Evolutionary conservation across 2,797 vertebrate species (phyloP).

Genomic region (Euthynnus affinis): DNA sequence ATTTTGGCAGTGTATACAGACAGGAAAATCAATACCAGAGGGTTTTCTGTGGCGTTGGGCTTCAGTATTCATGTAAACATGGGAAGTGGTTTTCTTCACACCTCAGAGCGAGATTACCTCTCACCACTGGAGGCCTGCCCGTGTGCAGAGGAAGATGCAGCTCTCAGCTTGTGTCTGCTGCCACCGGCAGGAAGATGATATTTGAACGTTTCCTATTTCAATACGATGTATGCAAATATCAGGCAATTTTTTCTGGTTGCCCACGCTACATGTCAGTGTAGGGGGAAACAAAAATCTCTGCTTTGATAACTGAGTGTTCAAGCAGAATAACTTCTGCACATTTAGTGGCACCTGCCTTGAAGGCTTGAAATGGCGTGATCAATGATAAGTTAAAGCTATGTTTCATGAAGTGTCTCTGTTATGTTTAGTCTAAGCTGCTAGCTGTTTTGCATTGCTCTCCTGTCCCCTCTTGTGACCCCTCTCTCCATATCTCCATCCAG

Average conservation of each 20-base stretch:
- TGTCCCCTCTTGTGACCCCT: conserved; percentile 64
- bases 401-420: conserved; percentile 63
- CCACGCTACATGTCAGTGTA: conserved; percentile 50
- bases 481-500: conserved; percentile 62
- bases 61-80: conserved; percentile 98
- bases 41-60: conserved; percentile 93
- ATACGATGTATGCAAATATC: conserved; percentile 64
- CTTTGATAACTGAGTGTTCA: conserved; percentile 68
- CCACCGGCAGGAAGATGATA: conserved; percentile 57
- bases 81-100: conserved; percentile 96
- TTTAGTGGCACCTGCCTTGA: conserved; percentile 61
- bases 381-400: conserved; percentile 58
- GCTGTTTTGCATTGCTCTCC: conserved; percentile 45
- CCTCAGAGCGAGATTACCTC: conserved; percentile 89
- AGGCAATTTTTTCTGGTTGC: conserved; percentile 34
- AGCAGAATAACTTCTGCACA: conserved; percentile 71
- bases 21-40: conserved; percentile 98
- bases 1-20: conserved; percentile 93
- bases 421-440: conserved; percentile 36
- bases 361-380: conserved; percentile 66
- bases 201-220: conserved; percentile 63
- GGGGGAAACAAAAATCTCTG: conserved; percentile 24
- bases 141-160: conserved; percentile 67
- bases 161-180: conserved; percentile 80
- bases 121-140: conserved; percentile 83